Evolutionary conservation across 2,113 vertebrate genomes (phyloP).

Genomic region (Serinus canaria): DNA sequence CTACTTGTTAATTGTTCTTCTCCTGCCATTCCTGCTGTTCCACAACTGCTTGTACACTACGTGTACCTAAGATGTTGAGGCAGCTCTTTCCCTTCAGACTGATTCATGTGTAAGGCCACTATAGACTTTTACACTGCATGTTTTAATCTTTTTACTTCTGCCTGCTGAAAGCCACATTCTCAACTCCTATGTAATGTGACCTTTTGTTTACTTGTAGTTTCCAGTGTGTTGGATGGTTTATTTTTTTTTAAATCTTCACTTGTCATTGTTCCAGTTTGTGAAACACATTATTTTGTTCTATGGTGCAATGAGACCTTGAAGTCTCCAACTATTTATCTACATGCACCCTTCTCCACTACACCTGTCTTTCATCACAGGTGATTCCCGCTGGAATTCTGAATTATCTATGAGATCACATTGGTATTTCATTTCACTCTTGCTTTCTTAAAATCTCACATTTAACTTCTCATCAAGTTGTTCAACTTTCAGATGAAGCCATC

Average conservation of each 20-base stretch:
- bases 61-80: rapidly evolving
- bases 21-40: neutral
- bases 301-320: neutral
- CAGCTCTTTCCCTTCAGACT: neutral
- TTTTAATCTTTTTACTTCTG: neutral
- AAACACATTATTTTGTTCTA: neutral
- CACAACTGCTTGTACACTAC: neutral
- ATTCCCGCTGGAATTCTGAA: neutral
- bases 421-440: neutral
- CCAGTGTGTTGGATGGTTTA: neutral
- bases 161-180: neutral
- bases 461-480: neutral
- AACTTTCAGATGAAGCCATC: neutral
- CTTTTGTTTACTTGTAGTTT: neutral
- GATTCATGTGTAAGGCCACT: neutral
- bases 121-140: neutral
- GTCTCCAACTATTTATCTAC: neutral
- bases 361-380: neutral
- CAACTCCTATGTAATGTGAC: neutral
- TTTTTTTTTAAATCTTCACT: rapidly evolving
- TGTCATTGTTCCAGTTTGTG: neutral
- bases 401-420: neutral
- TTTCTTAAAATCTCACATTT: neutral
- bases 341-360: neutral
- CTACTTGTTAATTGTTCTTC: neutral